Base-by-base conservation (phyloP, 1,140 invertebrate genomes). In the Steinernema feltiae region DNA sequence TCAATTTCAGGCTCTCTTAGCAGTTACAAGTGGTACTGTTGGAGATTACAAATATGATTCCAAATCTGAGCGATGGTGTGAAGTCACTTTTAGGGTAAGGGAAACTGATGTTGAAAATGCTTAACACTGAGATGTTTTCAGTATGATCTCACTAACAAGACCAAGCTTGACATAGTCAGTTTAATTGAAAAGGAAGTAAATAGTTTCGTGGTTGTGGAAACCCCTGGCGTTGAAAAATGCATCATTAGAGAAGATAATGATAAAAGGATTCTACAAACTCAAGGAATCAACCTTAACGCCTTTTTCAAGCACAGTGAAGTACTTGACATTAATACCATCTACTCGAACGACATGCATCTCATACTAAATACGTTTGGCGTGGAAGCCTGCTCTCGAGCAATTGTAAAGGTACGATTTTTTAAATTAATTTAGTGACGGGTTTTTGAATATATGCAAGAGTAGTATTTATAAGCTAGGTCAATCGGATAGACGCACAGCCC, bases 281-380 rank as follows among this genome's bases (percentile, higher is more conserved):
- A 98, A 84, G 96, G 96, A 1, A 92, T 97, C 18, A 98, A 98
- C 86, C 92, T 98, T 77, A 79, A 92, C 89, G 92, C 93, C 89
- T 92, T 98, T 90, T 93, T 91, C 81, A 91, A 92, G 81, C 92
- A 93, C 84, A 88, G 90, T 73, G 87, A 93, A 70, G 85, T 94
- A 18, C 86, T 98, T n/a, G 91, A 97, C 86, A 86, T 98, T 1
- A 92, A 93, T 83, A 90, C 89, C 76, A 86, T 98, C 0, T 96
- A 97, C 86, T 93, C 92, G 12, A 99, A 99, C 84, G 94, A 98
- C 85, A 93, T 99, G 74, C 93, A 97, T 83, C 91, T 91, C 3
- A 92, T 99, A 79, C 74, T 81, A 1, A 76, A 82, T 12, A 78
- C 75, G 2, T 99, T 97, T 86, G 97, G 97, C 15, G 96, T 99